Base-by-base conservation (phyloP, 1,140 invertebrate genomes). In the Drosophila albomicans region DNA sequence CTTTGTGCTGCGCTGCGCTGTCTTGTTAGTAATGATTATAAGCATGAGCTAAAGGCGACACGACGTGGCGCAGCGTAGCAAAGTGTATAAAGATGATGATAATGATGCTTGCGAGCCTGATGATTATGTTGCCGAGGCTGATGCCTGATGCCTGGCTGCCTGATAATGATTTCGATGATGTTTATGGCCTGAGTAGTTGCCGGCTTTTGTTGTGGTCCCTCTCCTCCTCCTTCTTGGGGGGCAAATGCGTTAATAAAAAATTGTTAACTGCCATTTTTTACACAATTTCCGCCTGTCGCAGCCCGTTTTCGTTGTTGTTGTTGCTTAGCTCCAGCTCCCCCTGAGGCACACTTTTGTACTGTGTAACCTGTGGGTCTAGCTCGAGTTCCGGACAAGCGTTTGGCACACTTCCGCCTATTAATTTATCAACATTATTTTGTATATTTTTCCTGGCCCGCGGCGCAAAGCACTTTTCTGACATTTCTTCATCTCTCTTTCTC, bases 201-300 rank as follows among this genome's bases (percentile, higher is more conserved):
- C 68, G 54, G 46, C 45, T 66, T 54, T 76, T 76, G 63, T 66
- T 77, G 51, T 62, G 38, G 35, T 51, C 28, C 16, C 13, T 48
- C 13, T 5, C 46, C 51, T 20, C 8, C 43, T 48, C 13, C 43
- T 11, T 51, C 25, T 30, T 72, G 56, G 54, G 64, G 65, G 65
- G 56, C 66, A 82, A 82, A 77, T 67, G 63, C 67, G 72, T 79
- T 79, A 77, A 87, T 70, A 82, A 78, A 88, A 87, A 89, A 78
- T 75, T 88, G 77, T 84, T 89, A 88, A 89, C 85, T 89, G 85
- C 64, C 80, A 89, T 89, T 84, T 89, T 88, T 82, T 80, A 84
- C 62, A 80, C 69, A 81, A 76, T 81, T 73, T 86, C 82, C 82
- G 82, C 71, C 75, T 68, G 65, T 72, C 63, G 52, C 67, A 70